These are phyloP conservation scores for Gasteruption jaculator DNA, from an alignment of 2,888 invertebrate species.

Conservation along the genomic window DNA sequence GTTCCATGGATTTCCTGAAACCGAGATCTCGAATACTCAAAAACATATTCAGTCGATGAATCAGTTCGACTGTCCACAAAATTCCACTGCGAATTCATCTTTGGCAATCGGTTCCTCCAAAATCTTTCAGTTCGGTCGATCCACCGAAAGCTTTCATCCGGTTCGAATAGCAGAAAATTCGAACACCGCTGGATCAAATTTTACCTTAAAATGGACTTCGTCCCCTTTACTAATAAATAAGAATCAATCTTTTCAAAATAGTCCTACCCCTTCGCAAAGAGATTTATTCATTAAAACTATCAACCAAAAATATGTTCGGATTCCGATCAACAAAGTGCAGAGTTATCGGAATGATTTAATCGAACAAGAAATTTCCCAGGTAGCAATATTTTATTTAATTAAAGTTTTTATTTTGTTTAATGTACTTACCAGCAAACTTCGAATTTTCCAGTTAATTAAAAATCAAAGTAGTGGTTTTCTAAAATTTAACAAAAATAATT, in stretches of 20 bases:
- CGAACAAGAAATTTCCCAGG: too few relatives aligned
- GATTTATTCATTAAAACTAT: background rate
- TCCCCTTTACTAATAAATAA: conserved; percentile 6
- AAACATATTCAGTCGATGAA: conserved; percentile 27
- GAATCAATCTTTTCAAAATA: conserved; percentile 8
- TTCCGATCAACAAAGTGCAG: background rate
- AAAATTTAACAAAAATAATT: too few relatives aligned
- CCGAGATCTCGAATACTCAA: conserved; percentile 29
- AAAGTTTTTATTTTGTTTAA: too few relatives aligned
- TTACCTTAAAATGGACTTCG: conserved; percentile 4
- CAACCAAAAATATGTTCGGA: background rate
- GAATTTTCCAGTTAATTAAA: too few relatives aligned
- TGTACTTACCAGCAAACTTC: too few relatives aligned
- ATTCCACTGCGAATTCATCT: background rate
- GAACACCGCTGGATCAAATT: background rate
- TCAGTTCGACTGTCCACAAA: conserved; percentile 18
- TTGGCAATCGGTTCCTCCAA: too few relatives aligned
- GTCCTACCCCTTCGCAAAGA: background rate
- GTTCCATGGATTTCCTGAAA: conserved; percentile 30
- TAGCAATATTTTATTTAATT: too few relatives aligned
- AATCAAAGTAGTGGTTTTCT: too few relatives aligned
- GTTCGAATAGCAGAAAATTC: too few relatives aligned
- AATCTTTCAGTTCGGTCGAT: too few relatives aligned
- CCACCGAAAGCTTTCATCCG: too few relatives aligned
- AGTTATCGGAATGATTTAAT: too few relatives aligned